Conservation (phyloP, 2,797 vertebrate species). For the Cuniculus paca region DNA sequence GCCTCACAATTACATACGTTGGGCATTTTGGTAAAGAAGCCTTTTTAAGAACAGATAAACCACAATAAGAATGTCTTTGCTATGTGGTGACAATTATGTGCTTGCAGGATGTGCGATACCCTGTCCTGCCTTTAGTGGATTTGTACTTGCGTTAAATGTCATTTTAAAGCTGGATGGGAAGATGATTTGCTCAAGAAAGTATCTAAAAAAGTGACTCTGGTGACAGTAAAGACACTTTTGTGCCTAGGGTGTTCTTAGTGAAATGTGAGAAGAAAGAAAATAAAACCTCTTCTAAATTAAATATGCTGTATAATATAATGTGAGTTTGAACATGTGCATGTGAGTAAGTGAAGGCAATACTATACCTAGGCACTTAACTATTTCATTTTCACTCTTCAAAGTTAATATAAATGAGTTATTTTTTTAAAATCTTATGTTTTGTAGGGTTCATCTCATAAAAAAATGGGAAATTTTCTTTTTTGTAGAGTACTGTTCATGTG, state of each 20-base stretch:
- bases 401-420: background rate
- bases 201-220: background rate
- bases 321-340: background rate
- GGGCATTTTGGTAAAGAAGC: background rate
- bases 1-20: background rate
- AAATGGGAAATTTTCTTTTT: constrained; percentile 39
- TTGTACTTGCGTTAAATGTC: background rate
- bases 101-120: background rate
- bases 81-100: background rate
- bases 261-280: constrained; percentile 2
- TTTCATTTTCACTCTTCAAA: background rate
- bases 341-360: background rate
- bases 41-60: background rate
- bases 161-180: constrained; percentile 18
- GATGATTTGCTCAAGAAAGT: constrained; percentile 34
- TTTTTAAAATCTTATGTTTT: background rate
- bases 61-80: background rate
- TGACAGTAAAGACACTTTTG: constrained; percentile 17
- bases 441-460: background rate
- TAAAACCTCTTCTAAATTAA: constrained; percentile 33
- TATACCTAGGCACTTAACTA: background rate
- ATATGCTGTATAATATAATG: background rate
- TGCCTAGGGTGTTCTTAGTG: constrained; percentile 2
- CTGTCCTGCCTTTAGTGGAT: background rate
- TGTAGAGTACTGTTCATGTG: background rate